Base-by-base conservation (phyloP, 2,797 vertebrate species). In the Sciaenops ocellatus region DNA sequence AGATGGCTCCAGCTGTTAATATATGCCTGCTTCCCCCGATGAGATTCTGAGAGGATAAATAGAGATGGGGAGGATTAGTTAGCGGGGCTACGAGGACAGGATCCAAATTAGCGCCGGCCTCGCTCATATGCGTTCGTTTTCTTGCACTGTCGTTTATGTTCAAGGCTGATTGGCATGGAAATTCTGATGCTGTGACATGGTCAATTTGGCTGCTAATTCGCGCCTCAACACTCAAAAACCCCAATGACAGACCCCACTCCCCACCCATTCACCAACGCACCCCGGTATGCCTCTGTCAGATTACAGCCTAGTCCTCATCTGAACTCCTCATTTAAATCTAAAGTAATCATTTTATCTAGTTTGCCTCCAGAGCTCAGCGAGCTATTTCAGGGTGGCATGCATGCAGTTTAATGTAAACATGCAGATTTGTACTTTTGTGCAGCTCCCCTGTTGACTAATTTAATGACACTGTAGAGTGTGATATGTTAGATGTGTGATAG, bases 21-120 rank as follows among this genome's bases (percentile, higher is more conserved):
- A 85, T 89, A 87, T 63, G 88, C 79, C 76, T 78, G 85, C 85
- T 86, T 86, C 80, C 85, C 89, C 87, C 83, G 78, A 94, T 92
- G 91, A 94, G 93, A 94, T 94, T 90, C 80, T 86, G 90, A 90
- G 90, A 87, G 90, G 93, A 94, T 90, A 92, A 93, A 92, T 89
- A 91, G 91, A 94, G 91, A 94, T 93, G 84, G 91, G 89, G 84
- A 86, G 93, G 95, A 95, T 95, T 95, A 95, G 79, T 78, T 92
- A 73, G 83, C 59, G 6, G 61, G 76, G 83, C 87, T 92, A 92
- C 87, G 82, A 95, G 91, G 90, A 93, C 86, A 78, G 92, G 92
- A 93, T 93, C 89, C 87, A 94, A 94, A 95, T 95, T 91, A 94
- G 91, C 62, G 83, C 68, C 68, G 59, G 88, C 79, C 86, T 93